A percentile compares a stretch with the other conserved stretches of the same genome.
These are phyloP conservation scores for Telmatochromis sp. DNA, from an alignment of 2,113 vertebrate species.

Conservation along the genomic window DNA sequence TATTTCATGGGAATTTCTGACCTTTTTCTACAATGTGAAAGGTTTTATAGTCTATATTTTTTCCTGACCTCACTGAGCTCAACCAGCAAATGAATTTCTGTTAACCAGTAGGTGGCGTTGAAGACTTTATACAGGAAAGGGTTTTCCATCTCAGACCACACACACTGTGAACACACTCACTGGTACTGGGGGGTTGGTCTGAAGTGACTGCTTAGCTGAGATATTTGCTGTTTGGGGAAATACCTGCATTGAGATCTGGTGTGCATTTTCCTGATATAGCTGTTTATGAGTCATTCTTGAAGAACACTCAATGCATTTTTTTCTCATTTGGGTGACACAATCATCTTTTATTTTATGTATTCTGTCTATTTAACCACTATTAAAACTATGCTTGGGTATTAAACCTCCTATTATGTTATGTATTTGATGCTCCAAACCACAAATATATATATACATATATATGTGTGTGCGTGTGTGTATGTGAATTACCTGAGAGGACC, in stretches of 20 bases:
- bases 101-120: conserved; percentile 37
- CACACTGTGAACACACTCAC: conserved; percentile 12
- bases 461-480: neutral
- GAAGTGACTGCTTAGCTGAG: conserved; percentile 30
- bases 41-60: neutral
- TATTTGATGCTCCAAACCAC: neutral
- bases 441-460: neutral
- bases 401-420: neutral
- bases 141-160: conserved; percentile 35
- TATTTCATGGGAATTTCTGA: neutral
- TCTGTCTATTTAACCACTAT: neutral
- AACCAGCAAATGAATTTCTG: neutral
- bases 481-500: neutral
- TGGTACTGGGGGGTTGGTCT: conserved; percentile 13
- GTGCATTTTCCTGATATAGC: conserved; percentile 6
- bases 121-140: neutral
- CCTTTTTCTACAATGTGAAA: neutral
- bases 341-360: neutral
- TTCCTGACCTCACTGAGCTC: neutral
- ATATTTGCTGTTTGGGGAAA: conserved; percentile 33
- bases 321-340: neutral
- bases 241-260: conserved; percentile 9
- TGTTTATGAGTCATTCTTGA: neutral
- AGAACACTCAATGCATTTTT: neutral
- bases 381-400: neutral